Conservation (phyloP, 2,113 vertebrate genomes). For the Nannospalax galili region DNA sequence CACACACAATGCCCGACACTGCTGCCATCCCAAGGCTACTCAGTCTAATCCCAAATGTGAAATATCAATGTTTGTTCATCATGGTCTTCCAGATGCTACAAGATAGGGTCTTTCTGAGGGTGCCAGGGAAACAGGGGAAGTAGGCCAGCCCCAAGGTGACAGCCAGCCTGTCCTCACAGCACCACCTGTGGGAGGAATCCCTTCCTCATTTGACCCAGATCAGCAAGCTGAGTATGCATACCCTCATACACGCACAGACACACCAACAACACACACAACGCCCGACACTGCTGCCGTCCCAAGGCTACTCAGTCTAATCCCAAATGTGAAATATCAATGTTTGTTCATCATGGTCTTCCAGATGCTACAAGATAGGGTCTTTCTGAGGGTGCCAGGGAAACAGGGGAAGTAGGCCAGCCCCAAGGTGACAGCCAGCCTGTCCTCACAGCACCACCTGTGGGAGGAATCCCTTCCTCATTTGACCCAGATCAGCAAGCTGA, state of each 20-base stretch:
- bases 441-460: rapidly evolving
- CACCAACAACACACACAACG: neutral
- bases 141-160: neutral
- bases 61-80: neutral
- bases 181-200: neutral
- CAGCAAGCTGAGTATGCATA: neutral
- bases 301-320: neutral
- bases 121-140: neutral
- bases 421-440: too few species aligned
- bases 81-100: neutral
- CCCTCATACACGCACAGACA: neutral
- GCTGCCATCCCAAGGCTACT: neutral
- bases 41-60: neutral
- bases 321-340: neutral
- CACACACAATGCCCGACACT: neutral
- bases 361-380: neutral
- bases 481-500: neutral
- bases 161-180: neutral
- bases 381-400: neutral
- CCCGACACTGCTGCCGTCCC: neutral
- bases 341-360: neutral
- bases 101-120: neutral
- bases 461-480: neutral
- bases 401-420: neutral
- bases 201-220: neutral